Base-by-base conservation (phyloP, 35 echinoderm and acorn worm species). In the Ptychodera flava region DNA sequence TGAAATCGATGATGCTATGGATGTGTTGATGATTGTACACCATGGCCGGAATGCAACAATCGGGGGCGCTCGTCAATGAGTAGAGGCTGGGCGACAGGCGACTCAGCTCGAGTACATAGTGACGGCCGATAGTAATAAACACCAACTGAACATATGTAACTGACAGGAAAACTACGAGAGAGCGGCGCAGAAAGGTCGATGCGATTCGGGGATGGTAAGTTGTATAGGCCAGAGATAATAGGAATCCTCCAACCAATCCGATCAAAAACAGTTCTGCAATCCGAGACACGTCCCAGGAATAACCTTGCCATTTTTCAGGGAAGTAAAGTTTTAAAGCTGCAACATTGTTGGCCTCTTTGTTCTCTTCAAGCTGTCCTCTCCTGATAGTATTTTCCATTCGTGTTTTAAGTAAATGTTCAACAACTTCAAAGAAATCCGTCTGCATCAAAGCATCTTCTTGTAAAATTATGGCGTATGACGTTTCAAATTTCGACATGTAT, bases 231-330 rank as follows among this genome's bases (percentile, higher is more conserved):
- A 32, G 37, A 31, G 35, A 37, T 77, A 89, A 83, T 33, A 89
- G 14, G 1, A 78, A 36, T 16, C 87, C 87, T 0, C 80, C 87
- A 83, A 82, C 30, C 1, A 32, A 35, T 16, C 79, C 87, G 32
- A 33, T 31, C 16, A 79, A 34, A 31, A 89, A 38, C 1, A 89
- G 34, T 34, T 89, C 87, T 30, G 33, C 31, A 28, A 89, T 81
- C 31, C 79, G n/a, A 14, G 29, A 27, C 0, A 1, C 29, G 15
- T 81, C 79, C 1, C 38, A 38, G 1, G 78, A 78, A 34, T 32
- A 89, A 12, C 87, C 87, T 81, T 89, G 36, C 87, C 87, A 89
- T 81, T 89, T 89, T 82, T 89, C 87, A 37, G 87, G 87, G 33
- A 89, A 89, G 29, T 89, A 82, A 33, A 89, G 80, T 45, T 89